phyloP scores from a whole-genome alignment of 2,888 invertebrate species.

The Criorhina ranunculi region DNA sequence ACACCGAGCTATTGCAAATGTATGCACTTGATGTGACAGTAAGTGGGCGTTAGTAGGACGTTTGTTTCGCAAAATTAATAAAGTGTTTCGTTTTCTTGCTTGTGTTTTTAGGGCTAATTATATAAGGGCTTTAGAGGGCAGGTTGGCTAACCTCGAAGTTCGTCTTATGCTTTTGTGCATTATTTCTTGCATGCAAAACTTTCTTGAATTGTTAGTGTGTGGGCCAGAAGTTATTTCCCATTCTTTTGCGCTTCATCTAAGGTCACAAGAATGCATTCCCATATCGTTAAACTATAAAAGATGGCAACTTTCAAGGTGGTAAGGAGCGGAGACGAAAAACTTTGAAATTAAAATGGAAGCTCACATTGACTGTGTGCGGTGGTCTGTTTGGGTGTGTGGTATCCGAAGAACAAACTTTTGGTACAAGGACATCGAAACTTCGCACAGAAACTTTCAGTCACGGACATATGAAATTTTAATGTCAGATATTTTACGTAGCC shows the following conservation, averaged over 20 bases:
- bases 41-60: conserved; percentile 70
- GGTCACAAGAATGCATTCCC: conserved; percentile 63
- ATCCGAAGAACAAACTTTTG: conserved; percentile 60
- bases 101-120: conserved; percentile 72
- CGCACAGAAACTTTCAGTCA: conserved; percentile 57
- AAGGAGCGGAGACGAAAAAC: conserved; percentile 44
- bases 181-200: conserved; percentile 55
- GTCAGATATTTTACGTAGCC: conserved; percentile 69
- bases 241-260: conserved; percentile 47
- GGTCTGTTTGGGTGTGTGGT: conserved; percentile 49
- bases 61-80: conserved; percentile 74
- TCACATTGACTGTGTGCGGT: conserved; percentile 60
- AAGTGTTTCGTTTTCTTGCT: conserved; percentile 75
- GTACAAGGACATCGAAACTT: conserved; percentile 69
- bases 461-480: conserved; percentile 71
- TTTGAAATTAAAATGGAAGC: conserved; percentile 74
- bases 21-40: conserved; percentile 73
- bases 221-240: conserved; percentile 27
- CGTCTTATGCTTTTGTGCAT: conserved; percentile 50
- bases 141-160: conserved; percentile 73
- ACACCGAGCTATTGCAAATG: conserved; percentile 51
- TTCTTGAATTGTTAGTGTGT: conserved; percentile 41
- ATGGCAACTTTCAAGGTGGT: conserved; percentile 47
- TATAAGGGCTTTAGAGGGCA: conserved; percentile 68
- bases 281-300: conserved; percentile 63